Percentiles rank a stretch among this genome's conserved stretches.
phyloP scores from a whole-genome alignment of 37 sponge, comb jelly and placozoan genomes.

The Petrosia ficiformis region DNA sequence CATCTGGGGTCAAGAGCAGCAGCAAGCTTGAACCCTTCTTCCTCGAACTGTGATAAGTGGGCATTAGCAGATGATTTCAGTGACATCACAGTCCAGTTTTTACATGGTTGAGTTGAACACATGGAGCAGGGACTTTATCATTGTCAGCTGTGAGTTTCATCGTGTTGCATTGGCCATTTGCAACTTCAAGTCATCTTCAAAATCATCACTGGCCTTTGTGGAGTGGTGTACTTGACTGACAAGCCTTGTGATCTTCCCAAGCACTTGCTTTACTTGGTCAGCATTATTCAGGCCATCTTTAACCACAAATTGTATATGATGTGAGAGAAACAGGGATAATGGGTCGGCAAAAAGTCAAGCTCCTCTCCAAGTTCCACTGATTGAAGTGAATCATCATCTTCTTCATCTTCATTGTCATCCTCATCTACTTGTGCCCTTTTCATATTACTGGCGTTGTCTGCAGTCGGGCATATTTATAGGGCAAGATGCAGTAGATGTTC shows the following conservation, averaged over 20 bases:
- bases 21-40: background rate
- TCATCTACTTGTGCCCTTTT: too few relatives aligned
- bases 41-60: background rate
- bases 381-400: too few relatives aligned
- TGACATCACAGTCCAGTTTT: background rate
- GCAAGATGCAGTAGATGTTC: background rate
- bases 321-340: too few relatives aligned
- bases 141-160: background rate
- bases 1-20: background rate
- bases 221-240: background rate
- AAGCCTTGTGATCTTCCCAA: background rate
- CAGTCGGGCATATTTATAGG: conserved; percentile 10
- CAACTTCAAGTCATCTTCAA: background rate
- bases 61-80: background rate
- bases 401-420: too few relatives aligned
- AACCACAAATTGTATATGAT: too few relatives aligned
- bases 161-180: background rate
- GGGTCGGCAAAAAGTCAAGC: too few relatives aligned
- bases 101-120: background rate
- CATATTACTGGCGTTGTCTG: too few relatives aligned
- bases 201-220: background rate
- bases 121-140: background rate
- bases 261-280: background rate
- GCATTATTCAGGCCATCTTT: background rate
- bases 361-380: conserved; percentile 11